Percentiles rank a stretch among this genome's conserved stretches.
phyloP scores from a whole-genome alignment of 1,140 invertebrate genomes.

The Nasonia vitripennis region DNA sequence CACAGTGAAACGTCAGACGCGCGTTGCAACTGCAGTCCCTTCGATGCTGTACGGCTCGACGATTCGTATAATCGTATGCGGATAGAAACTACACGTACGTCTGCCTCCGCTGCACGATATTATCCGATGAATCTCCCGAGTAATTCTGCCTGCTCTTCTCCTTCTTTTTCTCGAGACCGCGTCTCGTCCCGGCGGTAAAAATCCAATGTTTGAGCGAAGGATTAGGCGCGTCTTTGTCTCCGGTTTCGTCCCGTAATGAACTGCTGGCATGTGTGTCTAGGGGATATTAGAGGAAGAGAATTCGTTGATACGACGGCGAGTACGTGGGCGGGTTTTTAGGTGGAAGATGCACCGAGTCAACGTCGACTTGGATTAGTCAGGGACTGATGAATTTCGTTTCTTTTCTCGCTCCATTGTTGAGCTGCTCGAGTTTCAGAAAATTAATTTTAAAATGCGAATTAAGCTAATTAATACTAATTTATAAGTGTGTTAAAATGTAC shows the following conservation, averaged over 20 bases:
- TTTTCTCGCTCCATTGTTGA: too few relatives aligned
- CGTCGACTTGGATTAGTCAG: neutral
- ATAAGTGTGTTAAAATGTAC: too few relatives aligned
- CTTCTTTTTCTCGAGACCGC: neutral
- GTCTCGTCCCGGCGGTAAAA: neutral
- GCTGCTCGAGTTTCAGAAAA: too few relatives aligned
- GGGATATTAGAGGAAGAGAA: neutral
- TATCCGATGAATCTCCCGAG: neutral
- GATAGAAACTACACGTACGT: neutral
- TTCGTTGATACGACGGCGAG: neutral
- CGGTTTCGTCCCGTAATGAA: constrained; percentile 20
- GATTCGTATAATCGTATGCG: neutral
- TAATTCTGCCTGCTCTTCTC: neutral
- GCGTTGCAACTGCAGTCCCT: neutral
- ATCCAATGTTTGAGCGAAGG: constrained; percentile 8
- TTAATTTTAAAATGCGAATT: too few relatives aligned
- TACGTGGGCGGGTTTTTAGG: neutral
- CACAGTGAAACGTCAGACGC: neutral
- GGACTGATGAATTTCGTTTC: neutral
- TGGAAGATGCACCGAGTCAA: neutral
- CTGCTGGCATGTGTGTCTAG: neutral
- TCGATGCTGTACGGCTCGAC: neutral
- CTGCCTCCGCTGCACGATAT: neutral
- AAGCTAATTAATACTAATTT: too few relatives aligned
- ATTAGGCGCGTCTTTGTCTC: constrained; percentile 1